Evolutionary conservation across 2,113 vertebrate genomes (phyloP).

Genomic region (Gambusia holbrooki): DNA sequence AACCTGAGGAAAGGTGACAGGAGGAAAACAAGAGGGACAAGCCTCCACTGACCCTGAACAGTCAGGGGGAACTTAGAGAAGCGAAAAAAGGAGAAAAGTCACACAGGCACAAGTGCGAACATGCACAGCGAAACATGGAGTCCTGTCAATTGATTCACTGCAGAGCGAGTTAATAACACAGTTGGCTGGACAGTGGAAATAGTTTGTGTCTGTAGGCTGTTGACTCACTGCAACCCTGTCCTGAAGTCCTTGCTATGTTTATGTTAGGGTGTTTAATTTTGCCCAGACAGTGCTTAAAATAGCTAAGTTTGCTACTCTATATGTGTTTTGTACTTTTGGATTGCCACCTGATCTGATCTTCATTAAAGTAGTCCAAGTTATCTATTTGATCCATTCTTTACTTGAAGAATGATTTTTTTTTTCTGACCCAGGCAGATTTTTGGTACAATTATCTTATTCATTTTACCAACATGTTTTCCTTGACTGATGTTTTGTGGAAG

Average conservation of each 20-base stretch:
- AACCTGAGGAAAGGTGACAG: slow-evolving; percentile 51
- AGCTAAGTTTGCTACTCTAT: not conserved
- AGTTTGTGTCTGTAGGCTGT: slow-evolving; percentile 46
- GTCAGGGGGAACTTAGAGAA: slow-evolving; percentile 17
- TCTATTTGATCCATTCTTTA: not conserved
- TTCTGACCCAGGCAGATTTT: too few species aligned
- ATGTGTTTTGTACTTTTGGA: not conserved
- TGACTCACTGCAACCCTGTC: slow-evolving; percentile 44
- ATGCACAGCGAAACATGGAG: slow-evolving; percentile 43
- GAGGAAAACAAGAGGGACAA: slow-evolving; percentile 52
- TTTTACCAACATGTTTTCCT: too few species aligned
- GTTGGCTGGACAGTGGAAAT: slow-evolving; percentile 63
- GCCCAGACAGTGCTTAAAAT: slow-evolving; percentile 3
- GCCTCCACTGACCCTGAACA: slow-evolving; percentile 59
- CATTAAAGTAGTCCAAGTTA: not conserved
- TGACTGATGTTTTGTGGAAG: too few species aligned
- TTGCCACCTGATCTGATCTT: not conserved
- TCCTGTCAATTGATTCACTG: slow-evolving; percentile 62
- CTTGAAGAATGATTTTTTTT: not conserved
- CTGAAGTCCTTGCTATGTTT: slow-evolving; percentile 3
- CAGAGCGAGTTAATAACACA: slow-evolving; percentile 68
- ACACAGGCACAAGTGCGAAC: slow-evolving; percentile 28
- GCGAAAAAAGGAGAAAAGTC: slow-evolving; percentile 19
- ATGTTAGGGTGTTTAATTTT: slow-evolving; percentile 45
- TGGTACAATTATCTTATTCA: too few species aligned